Base-by-base conservation (phyloP, 2,797 vertebrate species). In the Chanos chanos region DNA sequence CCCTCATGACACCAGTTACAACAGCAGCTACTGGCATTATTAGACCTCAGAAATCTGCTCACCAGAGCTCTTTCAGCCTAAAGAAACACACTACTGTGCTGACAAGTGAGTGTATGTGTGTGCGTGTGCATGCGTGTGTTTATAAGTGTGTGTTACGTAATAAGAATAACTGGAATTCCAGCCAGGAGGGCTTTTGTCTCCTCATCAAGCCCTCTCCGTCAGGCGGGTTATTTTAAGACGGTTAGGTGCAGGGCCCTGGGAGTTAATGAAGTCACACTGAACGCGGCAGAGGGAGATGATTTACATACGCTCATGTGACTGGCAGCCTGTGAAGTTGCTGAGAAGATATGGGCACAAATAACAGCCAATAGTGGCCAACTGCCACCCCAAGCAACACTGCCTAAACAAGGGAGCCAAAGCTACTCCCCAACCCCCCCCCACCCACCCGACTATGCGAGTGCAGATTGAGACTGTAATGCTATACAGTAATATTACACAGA, bases 321-420 rank as follows among this genome's bases (percentile, higher is more conserved):
- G 10, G 48, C 10, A 22, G 41, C 25, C 24, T 13, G 18, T 9
- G 43, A 37, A 40, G 52, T 66, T 64, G 43, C 66, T 61, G 37
- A 48, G 70, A 70, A 62, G 63, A 64, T 39, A 10, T 18, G 45
- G 16, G 50, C 54, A 40, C 41, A 64, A 71, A 73, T 69, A 76
- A 60, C 68, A 30, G 31, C 61, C 53, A 39, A 68, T 67, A 45
- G 18, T 9, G 52, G 48, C 19, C 13, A 30, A 12, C 48, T 64
- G 48, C 30, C 61, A 59, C 33, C 52, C 49, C 37, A n/a, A 47
- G 55, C 52, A 59, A 49, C n/a, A n/a, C n/a, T n/a, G n/a, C n/a
- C n/a, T n/a, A n/a, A n/a, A n/a, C n/a, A n/a, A n/a, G n/a, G n/a
- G n/a, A n/a, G n/a, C n/a, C n/a, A n/a, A n/a, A n/a, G n/a, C n/a